phyloP scores from a whole-genome alignment of 2,888 invertebrate genomes.

The Epinotia bilunana region DNA sequence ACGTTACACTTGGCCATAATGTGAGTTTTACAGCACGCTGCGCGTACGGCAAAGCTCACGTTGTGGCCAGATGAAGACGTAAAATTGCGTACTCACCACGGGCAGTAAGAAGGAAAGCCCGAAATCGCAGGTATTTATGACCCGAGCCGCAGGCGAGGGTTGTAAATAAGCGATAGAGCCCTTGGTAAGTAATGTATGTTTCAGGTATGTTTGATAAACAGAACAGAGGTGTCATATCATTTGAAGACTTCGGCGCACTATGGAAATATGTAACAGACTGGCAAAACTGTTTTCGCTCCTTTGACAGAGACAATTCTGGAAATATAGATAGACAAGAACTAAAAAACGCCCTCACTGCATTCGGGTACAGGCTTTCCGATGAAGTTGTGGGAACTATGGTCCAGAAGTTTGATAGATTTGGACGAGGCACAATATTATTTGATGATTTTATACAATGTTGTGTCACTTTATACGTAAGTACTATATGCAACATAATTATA shows the following conservation, averaged over 20 bases:
- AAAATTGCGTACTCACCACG: too few relatives aligned
- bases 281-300: slow-evolving; percentile 97
- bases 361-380: slow-evolving; percentile 95
- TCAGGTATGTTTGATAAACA: slow-evolving; percentile 97
- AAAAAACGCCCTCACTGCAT: slow-evolving; percentile 94
- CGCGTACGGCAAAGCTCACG: too few relatives aligned
- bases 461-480: slow-evolving; percentile 95
- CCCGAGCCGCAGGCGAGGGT: too few relatives aligned
- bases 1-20: too few relatives aligned
- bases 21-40: too few relatives aligned
- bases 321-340: slow-evolving; percentile 96
- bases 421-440: slow-evolving; percentile 95
- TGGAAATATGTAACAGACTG: slow-evolving; percentile 99
- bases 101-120: too few relatives aligned
- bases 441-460: slow-evolving; percentile 99
- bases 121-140: too few relatives aligned
- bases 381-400: slow-evolving; percentile 91
- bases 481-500: slow-evolving; percentile 5
- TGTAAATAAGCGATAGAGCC: too few relatives aligned
- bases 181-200: too few relatives aligned
- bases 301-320: slow-evolving; percentile 96
- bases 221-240: slow-evolving; percentile 94
- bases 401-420: slow-evolving; percentile 96
- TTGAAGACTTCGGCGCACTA: slow-evolving; percentile 97
- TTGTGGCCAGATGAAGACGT: too few relatives aligned